Percentiles rank a stretch among this genome's conserved stretches.
These are phyloP conservation scores for Globia sparganii DNA, from an alignment of 2,888 invertebrate genomes.

Conservation along the genomic window DNA sequence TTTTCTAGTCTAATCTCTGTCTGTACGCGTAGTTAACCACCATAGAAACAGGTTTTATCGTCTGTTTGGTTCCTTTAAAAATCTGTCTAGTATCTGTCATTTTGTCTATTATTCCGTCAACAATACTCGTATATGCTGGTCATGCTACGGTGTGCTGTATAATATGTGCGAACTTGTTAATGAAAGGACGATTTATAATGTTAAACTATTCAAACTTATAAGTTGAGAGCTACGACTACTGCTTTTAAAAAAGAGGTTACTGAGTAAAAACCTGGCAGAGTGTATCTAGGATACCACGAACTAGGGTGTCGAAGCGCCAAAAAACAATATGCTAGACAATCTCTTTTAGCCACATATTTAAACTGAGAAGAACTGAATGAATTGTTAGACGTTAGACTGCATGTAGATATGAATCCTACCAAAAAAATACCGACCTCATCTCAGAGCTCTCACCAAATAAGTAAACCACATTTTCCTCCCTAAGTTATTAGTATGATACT, in stretches of 20 bases:
- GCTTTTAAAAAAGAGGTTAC: neutral
- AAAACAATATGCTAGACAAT: neutral
- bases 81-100: neutral
- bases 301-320: neutral
- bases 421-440: constrained; percentile 16
- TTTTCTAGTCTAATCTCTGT: neutral
- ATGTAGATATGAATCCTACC: neutral
- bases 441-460: constrained; percentile 20
- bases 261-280: neutral
- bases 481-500: constrained; percentile 50
- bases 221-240: neutral
- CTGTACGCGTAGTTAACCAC: neutral
- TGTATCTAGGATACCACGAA: neutral
- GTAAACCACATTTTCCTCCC: constrained; percentile 46
- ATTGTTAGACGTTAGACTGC: neutral
- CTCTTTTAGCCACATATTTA: neutral
- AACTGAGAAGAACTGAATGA: neutral
- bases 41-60: neutral
- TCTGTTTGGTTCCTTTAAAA: too few relatives aligned
- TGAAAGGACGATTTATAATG: neutral
- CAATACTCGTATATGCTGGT: neutral
- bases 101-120: too few relatives aligned
- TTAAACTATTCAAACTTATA: neutral
- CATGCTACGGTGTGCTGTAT: neutral
- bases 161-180: neutral